Conservation (phyloP, 2,113 vertebrate genomes). For the Corythoichthys intestinalis region DNA sequence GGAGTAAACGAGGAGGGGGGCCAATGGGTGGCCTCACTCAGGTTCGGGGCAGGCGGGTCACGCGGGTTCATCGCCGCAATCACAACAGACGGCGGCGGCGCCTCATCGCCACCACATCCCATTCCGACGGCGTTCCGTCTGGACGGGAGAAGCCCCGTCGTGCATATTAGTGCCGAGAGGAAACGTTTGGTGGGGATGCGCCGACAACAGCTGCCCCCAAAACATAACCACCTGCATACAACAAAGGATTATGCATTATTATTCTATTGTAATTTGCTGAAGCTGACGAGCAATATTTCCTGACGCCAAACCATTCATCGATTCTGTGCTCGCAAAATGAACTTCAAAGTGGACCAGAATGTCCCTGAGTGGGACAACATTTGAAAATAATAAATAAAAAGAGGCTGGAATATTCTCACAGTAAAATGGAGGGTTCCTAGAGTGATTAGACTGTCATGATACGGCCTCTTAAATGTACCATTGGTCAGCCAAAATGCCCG, state of each 20-base stretch:
- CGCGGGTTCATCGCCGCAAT: constrained; percentile 58
- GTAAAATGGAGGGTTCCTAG: neutral
- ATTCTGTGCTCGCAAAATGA: neutral
- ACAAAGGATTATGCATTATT: neutral
- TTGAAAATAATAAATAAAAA: neutral
- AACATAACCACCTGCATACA: neutral
- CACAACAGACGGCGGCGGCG: constrained; percentile 39
- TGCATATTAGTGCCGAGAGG: constrained; percentile 61
- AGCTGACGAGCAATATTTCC: neutral
- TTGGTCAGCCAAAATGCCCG: too few relatives aligned
- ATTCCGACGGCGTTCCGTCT: constrained; percentile 58
- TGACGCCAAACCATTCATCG: too few relatives aligned
- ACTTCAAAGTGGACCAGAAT: neutral
- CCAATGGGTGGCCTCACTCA: constrained; percentile 42
- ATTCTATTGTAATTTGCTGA: neutral
- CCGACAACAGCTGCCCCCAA: neutral
- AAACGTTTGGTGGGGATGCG: neutral
- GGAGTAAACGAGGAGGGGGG: constrained; percentile 23
- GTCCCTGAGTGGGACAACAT: neutral
- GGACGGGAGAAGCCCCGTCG: constrained; percentile 27
- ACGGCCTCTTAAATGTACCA: too few relatives aligned
- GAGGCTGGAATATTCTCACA: neutral
- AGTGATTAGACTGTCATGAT: neutral
- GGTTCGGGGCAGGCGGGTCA: constrained; percentile 38
- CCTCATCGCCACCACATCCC: constrained; percentile 33